Base-by-base conservation (phyloP, 2,888 invertebrate species). In the Nowickia ferox region DNA sequence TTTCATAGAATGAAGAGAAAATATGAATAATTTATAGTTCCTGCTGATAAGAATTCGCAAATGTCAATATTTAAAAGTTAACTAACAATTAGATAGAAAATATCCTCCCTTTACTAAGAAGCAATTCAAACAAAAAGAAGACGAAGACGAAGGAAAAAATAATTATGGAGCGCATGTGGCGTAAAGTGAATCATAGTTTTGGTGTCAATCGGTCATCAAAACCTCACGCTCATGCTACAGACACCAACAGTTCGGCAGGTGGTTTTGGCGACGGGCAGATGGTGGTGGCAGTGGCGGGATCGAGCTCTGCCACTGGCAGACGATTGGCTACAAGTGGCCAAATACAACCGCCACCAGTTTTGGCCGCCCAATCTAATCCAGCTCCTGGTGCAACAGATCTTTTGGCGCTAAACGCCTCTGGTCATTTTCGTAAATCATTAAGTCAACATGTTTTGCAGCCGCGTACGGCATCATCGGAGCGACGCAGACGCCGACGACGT, bases 111-210 rank as follows among this genome's bases (percentile, higher is more conserved):
- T 57, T 30, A 42, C 10, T 17, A 46, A 69, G 1, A 11, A 59
- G 15, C 40, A 61, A 13, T 9, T 15, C 51, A 55, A 9, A 6
- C 11, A 38, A 57, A 4, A 59, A 66, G 44, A 38, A 13, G 30
- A 57, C 17, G 9, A 75, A 63, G 40, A 65, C 8, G 15, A 51
- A 77, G 15, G 30, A 44, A 72, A 72, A 61, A 61, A 53, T 38
- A 30, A 68, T 38, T 38, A 93, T 93, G 93, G 93, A 93, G 88
- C 92, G 93, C 87, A 92, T 93, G 92, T 93, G 93, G 93, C 92
- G 93, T 81, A 93, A 92, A 90, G 92, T 93, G 71, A 93, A 93
- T 90, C 93, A 93, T 88, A 93, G 93, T 83, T 90, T 93, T 86
- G 88, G 89, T 17, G 89, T 89, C 48, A 91, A 91, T 82, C 90